Evolutionary conservation across 1,140 invertebrate species (phyloP), one percentile per base, ranked within the genome.

Genomic region (Drosophila ohnishii): DNA sequence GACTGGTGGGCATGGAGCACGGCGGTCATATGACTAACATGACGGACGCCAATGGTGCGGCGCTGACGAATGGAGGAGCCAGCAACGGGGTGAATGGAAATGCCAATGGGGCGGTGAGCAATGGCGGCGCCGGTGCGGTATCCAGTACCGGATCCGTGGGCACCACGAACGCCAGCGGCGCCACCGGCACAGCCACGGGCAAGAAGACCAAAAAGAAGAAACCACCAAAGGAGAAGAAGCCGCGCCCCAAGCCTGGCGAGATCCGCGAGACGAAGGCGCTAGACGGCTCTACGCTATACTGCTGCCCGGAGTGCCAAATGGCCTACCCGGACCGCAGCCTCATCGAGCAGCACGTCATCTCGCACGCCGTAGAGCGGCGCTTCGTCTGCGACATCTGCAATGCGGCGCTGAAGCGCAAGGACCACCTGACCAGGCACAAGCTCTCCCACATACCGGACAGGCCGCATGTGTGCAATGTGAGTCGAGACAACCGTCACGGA

Each of bases 171-270:
- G 81, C 90, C 66, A 75, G 78, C 16, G 79, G 75, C 48, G 74
- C 62, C 61, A 85, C 79, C 37, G 80, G 89, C 35, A 86, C 93
- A 5, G 92, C 93, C 9, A 93, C 91, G 45, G 92, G 92, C n/a
- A 96, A 96, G 80, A 96, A 96, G 90, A 96, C 96, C 92, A 96
- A 96, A 91, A 96, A 96, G 92, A 96, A 96, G 94, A 96, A 96
- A 92, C 92, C 93, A 1, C 93, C 94, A 42, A 91, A 91, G 88
- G 91, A 92, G 37, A 95, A 95, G 88, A 95, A 95, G 83, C 94
- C 94, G 6, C 93, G 95, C 74, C 94, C 94, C 0, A 96, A 96
- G 86, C 96, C 96, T 0, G 96, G 96, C 32, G 96, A 97, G 92
- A 96, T 96, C 77, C 93, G 95, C 58, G 93, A 97, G 25, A 96